These are phyloP conservation scores for Tetrao urogallus DNA, from an alignment of 2,113 vertebrate species.

Conservation along the genomic window DNA sequence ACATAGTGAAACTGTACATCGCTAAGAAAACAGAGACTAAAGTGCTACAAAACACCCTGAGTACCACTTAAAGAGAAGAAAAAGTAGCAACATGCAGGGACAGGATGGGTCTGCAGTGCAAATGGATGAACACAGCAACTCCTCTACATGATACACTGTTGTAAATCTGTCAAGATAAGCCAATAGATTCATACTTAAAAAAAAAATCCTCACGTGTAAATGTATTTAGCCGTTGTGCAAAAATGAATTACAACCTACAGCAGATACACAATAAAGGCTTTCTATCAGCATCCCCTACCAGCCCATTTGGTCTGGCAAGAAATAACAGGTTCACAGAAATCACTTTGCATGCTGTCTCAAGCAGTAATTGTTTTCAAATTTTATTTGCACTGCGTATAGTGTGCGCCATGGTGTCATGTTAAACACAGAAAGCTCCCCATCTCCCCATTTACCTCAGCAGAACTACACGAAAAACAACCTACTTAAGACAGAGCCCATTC, in stretches of 20 bases:
- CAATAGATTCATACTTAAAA: constrained; percentile 10
- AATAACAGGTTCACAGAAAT: constrained; percentile 58
- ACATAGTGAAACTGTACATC: neutral
- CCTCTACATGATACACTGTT: neutral
- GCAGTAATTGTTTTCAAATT: constrained; percentile 57
- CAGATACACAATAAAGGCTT: constrained; percentile 54
- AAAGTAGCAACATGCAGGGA: constrained; percentile 64
- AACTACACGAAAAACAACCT: constrained; percentile 62
- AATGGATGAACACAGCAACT: constrained; percentile 67
- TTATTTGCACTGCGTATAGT: constrained; percentile 50
- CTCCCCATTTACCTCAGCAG: constrained; percentile 55
- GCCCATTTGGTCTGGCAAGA: constrained; percentile 49
- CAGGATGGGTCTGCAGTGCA: constrained; percentile 48
- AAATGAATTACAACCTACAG: constrained; percentile 41
- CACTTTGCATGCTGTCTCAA: neutral
- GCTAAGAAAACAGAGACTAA: constrained; percentile 60
- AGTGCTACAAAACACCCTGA: constrained; percentile 20
- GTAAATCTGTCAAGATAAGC: constrained; percentile 69
- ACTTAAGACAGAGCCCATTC: constrained; percentile 56
- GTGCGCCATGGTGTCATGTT: constrained; percentile 41
- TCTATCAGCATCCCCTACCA: constrained; percentile 31
- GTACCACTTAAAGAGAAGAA: constrained; percentile 40
- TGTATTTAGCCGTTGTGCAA: constrained; percentile 54
- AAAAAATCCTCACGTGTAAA: constrained; percentile 38
- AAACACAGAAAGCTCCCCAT: constrained; percentile 48